phyloP scores from a whole-genome alignment of 2,888 invertebrate species.

The Melinopterus prodromus region DNA sequence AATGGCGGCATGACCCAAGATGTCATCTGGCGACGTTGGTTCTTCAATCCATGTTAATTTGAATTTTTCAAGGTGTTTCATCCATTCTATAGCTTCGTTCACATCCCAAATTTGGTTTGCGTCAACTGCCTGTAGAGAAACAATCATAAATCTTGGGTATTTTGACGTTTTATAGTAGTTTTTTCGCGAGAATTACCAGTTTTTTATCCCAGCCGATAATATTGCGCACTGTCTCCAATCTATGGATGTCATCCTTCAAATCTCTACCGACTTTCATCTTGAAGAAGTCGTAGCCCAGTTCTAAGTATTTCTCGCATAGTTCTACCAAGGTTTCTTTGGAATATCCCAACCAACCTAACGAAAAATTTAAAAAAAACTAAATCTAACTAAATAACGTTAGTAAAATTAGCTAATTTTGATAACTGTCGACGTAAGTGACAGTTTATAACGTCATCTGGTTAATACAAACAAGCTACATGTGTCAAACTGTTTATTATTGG shows the following conservation, averaged over 20 bases:
- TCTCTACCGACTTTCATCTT: slow-evolving; percentile 91
- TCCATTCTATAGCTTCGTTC: slow-evolving; percentile 85
- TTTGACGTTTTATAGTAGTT: background rate
- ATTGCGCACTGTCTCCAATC: slow-evolving; percentile 77
- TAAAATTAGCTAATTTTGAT: no score
- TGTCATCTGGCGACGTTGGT: slow-evolving; percentile 91
- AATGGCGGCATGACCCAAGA: slow-evolving; percentile 85
- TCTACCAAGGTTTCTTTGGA: slow-evolving; percentile 75
- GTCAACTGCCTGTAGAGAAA: slow-evolving; percentile 76
- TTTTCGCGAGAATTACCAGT: slow-evolving; percentile 65
- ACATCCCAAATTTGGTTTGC: slow-evolving; percentile 93
- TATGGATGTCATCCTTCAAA: slow-evolving; percentile 76
- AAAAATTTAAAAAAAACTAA: slow-evolving; percentile 58
- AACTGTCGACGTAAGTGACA: no score
- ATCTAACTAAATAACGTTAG: background rate
- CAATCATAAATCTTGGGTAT: background rate
- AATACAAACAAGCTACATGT: no score
- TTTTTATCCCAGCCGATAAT: slow-evolving; percentile 78
- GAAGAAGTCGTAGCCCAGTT: slow-evolving; percentile 81
- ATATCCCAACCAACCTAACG: slow-evolving; percentile 87
- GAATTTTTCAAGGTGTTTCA: slow-evolving; percentile 76
- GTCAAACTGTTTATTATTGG: no score
- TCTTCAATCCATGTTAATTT: slow-evolving; percentile 92
- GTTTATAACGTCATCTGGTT: no score
- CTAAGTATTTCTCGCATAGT: slow-evolving; percentile 76